A percentile compares a stretch with the other conserved stretches of the same genome.
These are phyloP conservation scores for Temnothorax longispinosus DNA, from an alignment of 1,140 invertebrate genomes.

Conservation along the genomic window DNA sequence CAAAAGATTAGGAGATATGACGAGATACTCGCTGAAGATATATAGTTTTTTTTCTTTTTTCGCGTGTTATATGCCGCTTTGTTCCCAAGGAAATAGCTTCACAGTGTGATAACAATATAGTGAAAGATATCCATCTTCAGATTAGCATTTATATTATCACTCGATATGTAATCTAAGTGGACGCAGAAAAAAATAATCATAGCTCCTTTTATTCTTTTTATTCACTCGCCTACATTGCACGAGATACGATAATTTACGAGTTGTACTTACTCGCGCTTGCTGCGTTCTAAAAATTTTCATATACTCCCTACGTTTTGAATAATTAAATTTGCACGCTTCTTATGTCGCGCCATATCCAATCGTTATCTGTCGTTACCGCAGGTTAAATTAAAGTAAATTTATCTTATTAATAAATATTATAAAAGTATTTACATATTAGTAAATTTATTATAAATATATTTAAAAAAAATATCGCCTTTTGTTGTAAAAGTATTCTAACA, in stretches of 20 bases:
- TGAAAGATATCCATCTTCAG: neutral
- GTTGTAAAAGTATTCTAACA: constrained; percentile 10
- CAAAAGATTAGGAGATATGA: constrained; percentile 31
- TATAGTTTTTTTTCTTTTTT: neutral
- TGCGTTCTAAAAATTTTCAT: neutral
- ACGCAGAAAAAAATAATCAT: neutral
- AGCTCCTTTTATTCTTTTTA: neutral
- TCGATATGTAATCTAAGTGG: neutral
- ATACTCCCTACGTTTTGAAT: neutral
- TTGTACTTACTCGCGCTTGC: neutral
- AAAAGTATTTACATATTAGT: no score
- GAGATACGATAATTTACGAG: neutral
- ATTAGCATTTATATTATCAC: neutral
- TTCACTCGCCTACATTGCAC: neutral
- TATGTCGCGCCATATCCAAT: no score
- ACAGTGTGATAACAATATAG: neutral
- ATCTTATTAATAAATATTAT: no score
- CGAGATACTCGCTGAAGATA: neutral
- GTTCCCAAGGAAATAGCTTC: neutral
- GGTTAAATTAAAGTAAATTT: neutral
- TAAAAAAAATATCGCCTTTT: neutral
- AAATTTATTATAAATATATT: no score
- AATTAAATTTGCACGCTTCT: no score
- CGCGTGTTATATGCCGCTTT: neutral
- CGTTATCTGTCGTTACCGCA: neutral